These are phyloP conservation scores for Dendrolimus pini DNA, from an alignment of 2,888 invertebrate genomes.

Conservation along the genomic window DNA sequence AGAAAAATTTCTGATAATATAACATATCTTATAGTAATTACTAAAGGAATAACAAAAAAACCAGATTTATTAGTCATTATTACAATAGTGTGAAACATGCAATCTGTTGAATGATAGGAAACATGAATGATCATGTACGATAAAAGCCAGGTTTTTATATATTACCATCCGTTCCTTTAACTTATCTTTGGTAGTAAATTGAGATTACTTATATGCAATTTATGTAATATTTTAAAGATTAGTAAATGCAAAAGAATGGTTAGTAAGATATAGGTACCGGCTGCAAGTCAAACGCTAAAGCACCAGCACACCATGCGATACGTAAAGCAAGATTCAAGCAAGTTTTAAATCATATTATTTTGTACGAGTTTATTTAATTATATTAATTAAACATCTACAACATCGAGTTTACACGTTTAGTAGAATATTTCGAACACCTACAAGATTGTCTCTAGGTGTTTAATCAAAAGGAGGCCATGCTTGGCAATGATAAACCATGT, in stretches of 20 bases:
- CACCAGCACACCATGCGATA: constrained; percentile 26
- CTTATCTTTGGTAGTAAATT: no score
- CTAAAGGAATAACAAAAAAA: neutral
- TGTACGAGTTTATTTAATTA: constrained; percentile 3
- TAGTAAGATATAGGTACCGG: constrained; percentile 10
- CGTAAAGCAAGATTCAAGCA: constrained; percentile 13
- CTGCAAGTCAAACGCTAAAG: constrained; percentile 24
- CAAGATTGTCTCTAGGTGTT: no score
- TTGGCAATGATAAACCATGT: no score
- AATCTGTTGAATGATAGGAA: neutral
- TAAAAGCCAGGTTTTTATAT: constrained; percentile 13
- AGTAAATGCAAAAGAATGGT: neutral
- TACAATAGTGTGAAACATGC: constrained; percentile 1
- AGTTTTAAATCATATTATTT: constrained; percentile 1
- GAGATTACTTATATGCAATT: no score
- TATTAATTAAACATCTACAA: neutral
- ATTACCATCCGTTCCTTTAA: neutral
- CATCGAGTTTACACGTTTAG: no score
- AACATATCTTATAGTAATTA: no score
- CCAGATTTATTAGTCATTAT: constrained; percentile 6
- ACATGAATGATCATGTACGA: constrained; percentile 6
- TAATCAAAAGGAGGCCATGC: no score
- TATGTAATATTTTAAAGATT: no score
- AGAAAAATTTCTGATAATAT: no score
- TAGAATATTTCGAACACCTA: no score